Conservation (phyloP, 2,888 invertebrate species). For the Steromphala cineraria region DNA sequence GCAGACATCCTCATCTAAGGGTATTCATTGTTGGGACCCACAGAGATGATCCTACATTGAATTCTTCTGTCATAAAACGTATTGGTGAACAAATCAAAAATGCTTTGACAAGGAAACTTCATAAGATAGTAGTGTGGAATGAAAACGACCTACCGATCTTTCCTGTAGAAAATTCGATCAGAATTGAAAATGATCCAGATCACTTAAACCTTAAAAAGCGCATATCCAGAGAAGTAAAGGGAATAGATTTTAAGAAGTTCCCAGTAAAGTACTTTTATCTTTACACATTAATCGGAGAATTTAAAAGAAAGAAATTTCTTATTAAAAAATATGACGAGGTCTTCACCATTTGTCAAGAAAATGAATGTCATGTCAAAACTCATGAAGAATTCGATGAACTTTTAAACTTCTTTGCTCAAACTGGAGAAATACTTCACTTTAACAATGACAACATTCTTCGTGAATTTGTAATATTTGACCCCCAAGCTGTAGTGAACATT, state of each 20-base stretch:
- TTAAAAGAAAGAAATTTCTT: constrained; percentile 30
- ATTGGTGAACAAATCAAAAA: constrained; percentile 34
- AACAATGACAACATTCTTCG: constrained; percentile 44
- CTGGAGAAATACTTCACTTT: constrained; percentile 48
- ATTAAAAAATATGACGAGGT: constrained; percentile 37
- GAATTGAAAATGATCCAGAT: constrained; percentile 39
- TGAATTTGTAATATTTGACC: constrained; percentile 46
- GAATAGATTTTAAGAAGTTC: constrained; percentile 32
- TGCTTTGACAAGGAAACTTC: constrained; percentile 39
- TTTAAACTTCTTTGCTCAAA: constrained; percentile 39
- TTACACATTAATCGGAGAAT: constrained; percentile 43
- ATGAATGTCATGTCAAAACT: constrained; percentile 36
- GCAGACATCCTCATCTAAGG: constrained; percentile 36
- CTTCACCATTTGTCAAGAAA: constrained; percentile 22
- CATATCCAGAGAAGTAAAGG: constrained; percentile 27
- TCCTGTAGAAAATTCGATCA: constrained; percentile 45
- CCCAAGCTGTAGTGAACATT: constrained; percentile 44
- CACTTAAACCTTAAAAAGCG: constrained; percentile 30
- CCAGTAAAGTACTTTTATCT: constrained; percentile 46
- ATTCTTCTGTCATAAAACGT: constrained; percentile 18
- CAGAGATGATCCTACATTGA: constrained; percentile 36
- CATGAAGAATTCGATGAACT: constrained; percentile 42
- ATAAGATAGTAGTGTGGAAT: constrained; percentile 51
- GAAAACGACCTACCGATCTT: constrained; percentile 41
- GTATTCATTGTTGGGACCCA: constrained; percentile 50